Percentiles rank a stretch among this genome's conserved stretches.
Conservation (phyloP, 2,797 vertebrate genomes). For the Knipowitschia caucasica region DNA sequence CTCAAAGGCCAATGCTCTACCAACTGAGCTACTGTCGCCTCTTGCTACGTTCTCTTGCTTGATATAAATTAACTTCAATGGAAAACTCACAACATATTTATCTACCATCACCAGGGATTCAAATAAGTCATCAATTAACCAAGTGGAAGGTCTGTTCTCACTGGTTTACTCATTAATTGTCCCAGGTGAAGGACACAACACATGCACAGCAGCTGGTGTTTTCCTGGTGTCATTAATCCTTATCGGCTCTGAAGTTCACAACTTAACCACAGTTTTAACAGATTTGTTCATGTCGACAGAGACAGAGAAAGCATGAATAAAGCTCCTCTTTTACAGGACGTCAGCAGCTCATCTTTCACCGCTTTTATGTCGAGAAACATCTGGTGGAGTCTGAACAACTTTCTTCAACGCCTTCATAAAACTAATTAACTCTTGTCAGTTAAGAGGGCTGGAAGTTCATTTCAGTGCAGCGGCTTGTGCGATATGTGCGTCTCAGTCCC, state of each 20-base stretch:
- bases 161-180: background rate
- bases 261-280: background rate
- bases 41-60: too few relatives aligned
- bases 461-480: conserved; percentile 47
- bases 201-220: conserved; percentile 23
- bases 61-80: conserved; percentile 20
- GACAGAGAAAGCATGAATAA: background rate
- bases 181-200: conserved; percentile 5
- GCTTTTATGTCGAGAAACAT: conserved; percentile 32
- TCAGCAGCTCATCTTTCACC: conserved; percentile 43
- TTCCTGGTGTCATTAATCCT: background rate
- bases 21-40: too few relatives aligned
- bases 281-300: conserved; percentile 5
- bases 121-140: conserved; percentile 27
- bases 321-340: conserved; percentile 2
- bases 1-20: too few relatives aligned
- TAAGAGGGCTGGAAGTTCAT: conserved; percentile 62
- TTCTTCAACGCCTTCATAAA: conserved; percentile 35
- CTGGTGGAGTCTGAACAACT: conserved; percentile 49
- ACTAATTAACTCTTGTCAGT: conserved; percentile 68
- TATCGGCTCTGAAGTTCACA: background rate
- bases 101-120: conserved; percentile 16
- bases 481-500: conserved; percentile 68
- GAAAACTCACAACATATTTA: conserved; percentile 17
- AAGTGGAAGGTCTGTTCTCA: conserved; percentile 10